Evolutionary conservation across 2,797 vertebrate species (phyloP).

Genomic region (Picus viridis): DNA sequence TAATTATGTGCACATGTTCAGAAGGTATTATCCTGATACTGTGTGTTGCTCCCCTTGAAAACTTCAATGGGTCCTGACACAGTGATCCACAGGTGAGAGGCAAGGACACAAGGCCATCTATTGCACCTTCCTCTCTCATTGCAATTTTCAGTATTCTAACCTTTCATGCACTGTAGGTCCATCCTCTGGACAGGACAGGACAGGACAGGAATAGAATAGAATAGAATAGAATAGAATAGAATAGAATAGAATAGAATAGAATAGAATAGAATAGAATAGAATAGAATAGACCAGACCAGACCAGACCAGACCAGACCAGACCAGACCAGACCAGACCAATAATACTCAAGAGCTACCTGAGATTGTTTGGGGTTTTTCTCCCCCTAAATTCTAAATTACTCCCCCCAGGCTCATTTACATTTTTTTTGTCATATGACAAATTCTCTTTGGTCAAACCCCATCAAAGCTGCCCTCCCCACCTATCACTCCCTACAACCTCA

Average conservation of each 20-base stretch:
- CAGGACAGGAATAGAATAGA: too few relatives aligned
- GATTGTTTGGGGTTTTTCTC: not conserved
- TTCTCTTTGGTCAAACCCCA: conserved; percentile 67
- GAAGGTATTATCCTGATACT: not conserved
- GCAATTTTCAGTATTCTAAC: not conserved
- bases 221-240: too few relatives aligned
- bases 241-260: too few relatives aligned
- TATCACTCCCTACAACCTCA: not conserved
- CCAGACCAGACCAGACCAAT: too few relatives aligned
- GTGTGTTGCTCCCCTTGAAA: not conserved
- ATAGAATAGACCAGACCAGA: too few relatives aligned
- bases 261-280: too few relatives aligned
- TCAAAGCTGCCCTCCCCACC: conserved; percentile 58
- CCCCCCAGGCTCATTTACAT: conserved; percentile 28
- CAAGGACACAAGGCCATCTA: not conserved
- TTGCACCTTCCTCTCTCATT: not conserved
- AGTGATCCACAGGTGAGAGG: not conserved
- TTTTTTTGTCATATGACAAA: conserved; percentile 46
- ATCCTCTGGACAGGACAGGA: not conserved
- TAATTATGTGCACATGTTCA: fast-evolving
- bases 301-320: too few relatives aligned
- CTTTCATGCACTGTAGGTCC: not conserved
- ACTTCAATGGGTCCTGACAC: not conserved
- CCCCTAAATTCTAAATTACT: conserved; percentile 67
- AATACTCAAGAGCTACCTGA: conserved; percentile 48